Evolutionary conservation across 2,113 vertebrate species (phyloP).

Genomic region (Osmerus eperlanus): DNA sequence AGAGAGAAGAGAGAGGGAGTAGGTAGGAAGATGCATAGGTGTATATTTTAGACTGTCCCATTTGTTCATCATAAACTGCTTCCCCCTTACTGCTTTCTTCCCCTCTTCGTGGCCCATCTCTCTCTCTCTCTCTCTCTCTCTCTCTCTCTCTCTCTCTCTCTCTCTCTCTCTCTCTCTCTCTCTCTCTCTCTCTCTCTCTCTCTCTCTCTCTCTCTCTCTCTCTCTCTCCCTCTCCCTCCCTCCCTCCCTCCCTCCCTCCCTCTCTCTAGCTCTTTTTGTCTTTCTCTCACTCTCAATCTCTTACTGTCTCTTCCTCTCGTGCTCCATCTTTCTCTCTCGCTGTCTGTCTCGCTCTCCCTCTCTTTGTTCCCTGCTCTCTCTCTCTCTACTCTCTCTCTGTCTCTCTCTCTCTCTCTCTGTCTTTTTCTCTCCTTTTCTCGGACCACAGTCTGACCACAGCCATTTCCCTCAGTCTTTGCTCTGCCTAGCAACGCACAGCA

Average conservation of each 20-base stretch:
- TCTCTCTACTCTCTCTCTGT: conserved; percentile 7
- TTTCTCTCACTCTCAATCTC: conserved; percentile 31
- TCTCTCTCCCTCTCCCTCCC: not conserved
- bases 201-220: conserved; percentile 17
- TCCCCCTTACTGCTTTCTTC: not conserved
- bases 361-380: not conserved
- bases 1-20: too few species aligned
- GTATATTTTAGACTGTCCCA: not conserved
- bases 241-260: not conserved
- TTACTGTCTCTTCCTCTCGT: conserved; percentile 20
- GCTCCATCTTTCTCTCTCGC: not conserved
- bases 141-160: not conserved
- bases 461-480: conserved; percentile 66
- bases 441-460: conserved; percentile 70
- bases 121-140: not conserved
- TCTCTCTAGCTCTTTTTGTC: not conserved
- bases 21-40: too few species aligned
- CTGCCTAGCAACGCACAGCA: conserved; percentile 58
- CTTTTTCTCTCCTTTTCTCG: conserved; percentile 48
- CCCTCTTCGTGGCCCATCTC: not conserved
- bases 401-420: conserved; percentile 31
- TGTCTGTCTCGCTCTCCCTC: not conserved
- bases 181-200: not conserved
- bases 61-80: not conserved
- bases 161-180: not conserved